A percentile compares a stretch with the other conserved stretches of the same genome.
These are phyloP conservation scores for Magallana ariakensis DNA, from an alignment of 1,140 invertebrate species.

Conservation along the genomic window DNA sequence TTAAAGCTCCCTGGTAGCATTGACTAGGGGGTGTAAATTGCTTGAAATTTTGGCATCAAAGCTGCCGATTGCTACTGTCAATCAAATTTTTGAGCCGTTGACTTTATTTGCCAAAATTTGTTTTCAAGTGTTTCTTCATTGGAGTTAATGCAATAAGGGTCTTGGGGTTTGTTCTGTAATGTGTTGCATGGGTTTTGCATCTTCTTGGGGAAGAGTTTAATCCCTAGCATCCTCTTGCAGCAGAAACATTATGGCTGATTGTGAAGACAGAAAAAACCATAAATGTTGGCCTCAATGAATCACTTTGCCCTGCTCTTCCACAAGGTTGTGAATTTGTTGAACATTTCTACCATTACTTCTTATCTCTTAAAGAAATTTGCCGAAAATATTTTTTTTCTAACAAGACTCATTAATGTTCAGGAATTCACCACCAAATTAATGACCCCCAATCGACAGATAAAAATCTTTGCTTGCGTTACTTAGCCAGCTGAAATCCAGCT, in stretches of 20 bases:
- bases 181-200: not conserved
- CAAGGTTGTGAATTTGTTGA: conserved; percentile 13
- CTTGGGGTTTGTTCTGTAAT: not conserved
- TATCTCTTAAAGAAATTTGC: conserved; percentile 4
- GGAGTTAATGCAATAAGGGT: not conserved
- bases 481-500: no score
- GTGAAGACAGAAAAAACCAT: not conserved
- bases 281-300: conserved; percentile 1
- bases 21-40: conserved; percentile 34
- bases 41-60: conserved; percentile 30
- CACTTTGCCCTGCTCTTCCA: not conserved
- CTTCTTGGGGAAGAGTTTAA: not conserved
- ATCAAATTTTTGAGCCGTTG: not conserved
- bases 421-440: not conserved
- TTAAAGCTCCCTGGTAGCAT: conserved; percentile 13
- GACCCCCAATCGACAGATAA: not conserved
- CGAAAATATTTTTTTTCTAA: not conserved
- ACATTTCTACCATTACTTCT: conserved; percentile 7
- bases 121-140: not conserved
- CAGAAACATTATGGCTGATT: not conserved
- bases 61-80: not conserved
- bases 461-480: no score
- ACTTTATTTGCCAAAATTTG: not conserved
- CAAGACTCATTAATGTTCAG: not conserved
- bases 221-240: not conserved